Base-by-base conservation (phyloP, 2,888 invertebrate species). In the Notodonta ziczac region DNA sequence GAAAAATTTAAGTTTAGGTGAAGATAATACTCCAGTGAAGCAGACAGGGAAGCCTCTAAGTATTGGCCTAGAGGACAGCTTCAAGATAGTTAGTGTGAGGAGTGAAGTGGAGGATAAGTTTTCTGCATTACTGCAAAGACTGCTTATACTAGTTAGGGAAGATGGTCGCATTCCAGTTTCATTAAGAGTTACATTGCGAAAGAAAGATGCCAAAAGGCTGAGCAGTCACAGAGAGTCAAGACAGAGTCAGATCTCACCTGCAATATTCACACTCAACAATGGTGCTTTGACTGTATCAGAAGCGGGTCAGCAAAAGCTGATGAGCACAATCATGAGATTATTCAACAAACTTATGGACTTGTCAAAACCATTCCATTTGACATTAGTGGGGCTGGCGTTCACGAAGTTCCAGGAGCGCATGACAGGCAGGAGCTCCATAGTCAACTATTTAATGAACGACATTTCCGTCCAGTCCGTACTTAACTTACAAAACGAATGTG, bases 31-130 rank as follows among this genome's bases (percentile, higher is more conserved):
- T 67, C 92, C 94, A 58, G 97, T 98, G 0, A 96, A 97, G 77
- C 94, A 95, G 63, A 95, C 96, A 50, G 97, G 97, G 5, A 96
- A 95, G 80, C 97, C 97, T 13, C 96, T 96, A 83, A 96, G 96
- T 66, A 97, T 97, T 77, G 96, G 97, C 24, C 87, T 97, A 65
- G 97, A 97, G 82, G 97, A 97, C 83, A 96, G 97, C 62, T 97
- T 97, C 84, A 95, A 95, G 76, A 95, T 95, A 62, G 96, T 97
- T 58, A 96, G 96, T 72, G 94, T 96, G 4, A 95, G 96, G 74
- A 95, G 95, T 62, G 97, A 97, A 81, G 96, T 97, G 4, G 96
- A 96, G 79, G 96, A 96, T 42, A 96, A 96, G 74, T 95, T 97
- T 72, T 91, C 94, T 65, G 95, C 96, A 70, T 86, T 97, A 39